phyloP scores from a whole-genome alignment of 1,140 invertebrate genomes.

The Leptinotarsa undecemlineata region DNA sequence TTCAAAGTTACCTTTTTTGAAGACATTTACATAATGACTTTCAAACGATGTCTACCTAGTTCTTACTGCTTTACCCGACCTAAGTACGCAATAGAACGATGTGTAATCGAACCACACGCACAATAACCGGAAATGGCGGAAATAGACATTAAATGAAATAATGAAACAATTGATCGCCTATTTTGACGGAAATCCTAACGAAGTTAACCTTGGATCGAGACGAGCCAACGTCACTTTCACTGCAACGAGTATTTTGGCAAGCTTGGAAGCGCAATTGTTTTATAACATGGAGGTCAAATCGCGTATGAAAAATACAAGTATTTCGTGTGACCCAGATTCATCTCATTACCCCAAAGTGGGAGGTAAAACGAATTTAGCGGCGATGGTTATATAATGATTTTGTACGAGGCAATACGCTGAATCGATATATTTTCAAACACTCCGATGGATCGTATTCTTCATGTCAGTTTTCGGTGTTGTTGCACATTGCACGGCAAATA shows the following conservation, averaged over 20 bases:
- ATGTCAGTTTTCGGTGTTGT: too few species aligned
- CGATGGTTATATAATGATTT: conserved; percentile 10
- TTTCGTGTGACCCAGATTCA: conserved; percentile 19
- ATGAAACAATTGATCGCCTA: conserved; percentile 22
- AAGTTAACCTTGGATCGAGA: conserved; percentile 14
- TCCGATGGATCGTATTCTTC: too few species aligned
- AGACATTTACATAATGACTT: too few species aligned
- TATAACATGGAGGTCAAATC: conserved; percentile 17
- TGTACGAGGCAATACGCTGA: neutral
- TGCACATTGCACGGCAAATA: too few species aligned
- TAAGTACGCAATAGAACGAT: neutral
- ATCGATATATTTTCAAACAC: neutral
- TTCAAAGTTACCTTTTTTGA: too few species aligned
- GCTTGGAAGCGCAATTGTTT: conserved; percentile 14
- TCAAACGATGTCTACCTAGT: too few species aligned
- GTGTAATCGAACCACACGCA: conserved; percentile 11
- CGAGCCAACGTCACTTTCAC: conserved; percentile 15
- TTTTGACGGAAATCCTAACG: conserved; percentile 23
- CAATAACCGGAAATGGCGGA: conserved; percentile 22
- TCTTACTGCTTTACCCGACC: neutral
- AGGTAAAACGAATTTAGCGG: conserved; percentile 10
- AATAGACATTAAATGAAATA: conserved; percentile 20
- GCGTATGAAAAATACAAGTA: conserved; percentile 6
- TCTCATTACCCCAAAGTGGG: conserved; percentile 9
- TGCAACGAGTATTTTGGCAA: conserved; percentile 21